Base-by-base conservation (phyloP, 2,113 vertebrate species). In the Micronycteris hirsuta region DNA sequence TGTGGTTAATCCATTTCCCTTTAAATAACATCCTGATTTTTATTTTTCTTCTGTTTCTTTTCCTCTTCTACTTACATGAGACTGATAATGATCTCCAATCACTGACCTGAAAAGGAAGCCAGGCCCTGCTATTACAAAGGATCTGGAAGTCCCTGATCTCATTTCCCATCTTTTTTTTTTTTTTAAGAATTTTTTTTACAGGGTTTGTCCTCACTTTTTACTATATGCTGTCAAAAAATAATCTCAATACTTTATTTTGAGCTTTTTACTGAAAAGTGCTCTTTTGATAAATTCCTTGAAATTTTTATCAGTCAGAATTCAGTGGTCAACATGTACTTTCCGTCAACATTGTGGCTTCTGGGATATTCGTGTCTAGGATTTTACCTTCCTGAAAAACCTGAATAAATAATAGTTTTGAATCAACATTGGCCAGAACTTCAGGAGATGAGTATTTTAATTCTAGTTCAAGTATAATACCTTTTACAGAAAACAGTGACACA, bases 31-130 rank as follows among this genome's bases (percentile, higher is more conserved):
- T 98, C 98, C 98, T 96, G 98, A 17, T 97, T 98, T 98, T 98
- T 98, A 96, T 97, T 98, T 96, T 98, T 96, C 96, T 96, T 93
- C 93, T 82, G 92, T 97, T 97, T 98, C 97, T 99, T 98, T 98
- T 98, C 98, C 98, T 97, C 38, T 98, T 49, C 2, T 92, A 71
- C 96, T 98, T 98, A 95, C 91, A 94, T 96, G 97, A 97, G 90
- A 92, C 95, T 95, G 98, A 99, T 99, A 98, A 86, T 93, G 88
- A 98, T 99, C 98, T 98, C 26, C 93, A 97, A 97, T 65, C 97
- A 68, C 96, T 97, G 97, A 96, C 96, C 92, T 97, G 68, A 85
- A 97, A 98, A 99, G 98, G 99, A 99, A 99, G 91, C 95, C 93
- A 93, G 97, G 97, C 97, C 94, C 83, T 86, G 2, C 86, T 96